Evolutionary conservation across 2,888 invertebrate genomes (phyloP), one percentile per base, ranked within the genome.

Genomic region (Phania funesta): DNA sequence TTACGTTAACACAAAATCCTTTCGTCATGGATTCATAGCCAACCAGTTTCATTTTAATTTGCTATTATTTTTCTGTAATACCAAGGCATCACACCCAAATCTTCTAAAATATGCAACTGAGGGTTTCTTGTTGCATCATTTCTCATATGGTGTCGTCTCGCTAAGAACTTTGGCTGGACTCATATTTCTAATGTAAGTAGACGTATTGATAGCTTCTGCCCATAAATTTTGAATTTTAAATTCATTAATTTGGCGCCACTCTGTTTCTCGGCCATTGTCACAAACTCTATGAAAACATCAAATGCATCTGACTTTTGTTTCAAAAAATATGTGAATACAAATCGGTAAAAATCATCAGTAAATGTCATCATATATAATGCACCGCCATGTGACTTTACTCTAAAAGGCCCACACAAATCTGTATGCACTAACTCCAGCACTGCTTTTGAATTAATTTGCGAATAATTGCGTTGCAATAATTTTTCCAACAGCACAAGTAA

Each of bases 61-160:
- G 6, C 9, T 29, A 29, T 9, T 29, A 3, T 29, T 29, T 29
- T 29, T 29, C 9, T 29, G 29, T 29, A 29, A 29, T 29, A 4
- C 29, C 20, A 83, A 56, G 11, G 80, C 67, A 8, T 67, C 77
- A 7, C 62, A 80, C 18, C 75, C 83, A 75, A 84, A 83, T 9
- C 24, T 76, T 16, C 56, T 50, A 16, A 84, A 56, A 64, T 84
- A 74, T 22, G 73, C 41, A 20, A 84, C 75, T n/a, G 48, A 32
- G 18, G 84, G 73, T 46, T 83, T 81, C 46, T 29, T 48, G 2
- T 77, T 77, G 76, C 35, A 48, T 84, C 83, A 84, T 11, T 74
- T 80, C 78, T 85, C 83, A 44, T 83, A 82, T 3, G 84, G 84
- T 29, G 82, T 84, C 13, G 75, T 64, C 3, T 80, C 41, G 3